Base-by-base conservation (phyloP, 2,113 vertebrate genomes). In the Forbesichthys agassizii region DNA sequence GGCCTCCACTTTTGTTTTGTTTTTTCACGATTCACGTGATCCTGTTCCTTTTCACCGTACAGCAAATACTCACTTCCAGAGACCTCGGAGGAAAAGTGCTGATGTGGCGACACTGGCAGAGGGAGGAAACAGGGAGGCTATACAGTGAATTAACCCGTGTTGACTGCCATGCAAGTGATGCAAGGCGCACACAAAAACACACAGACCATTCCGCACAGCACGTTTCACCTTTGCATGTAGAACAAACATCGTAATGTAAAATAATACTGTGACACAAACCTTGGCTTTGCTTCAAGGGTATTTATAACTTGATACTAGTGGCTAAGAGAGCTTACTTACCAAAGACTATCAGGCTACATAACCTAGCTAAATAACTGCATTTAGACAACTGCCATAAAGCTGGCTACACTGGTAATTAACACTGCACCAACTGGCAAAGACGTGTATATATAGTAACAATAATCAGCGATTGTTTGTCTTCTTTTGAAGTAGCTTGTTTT, bases 51-150 rank as follows among this genome's bases (percentile, higher is more conserved):
- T 87, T 77, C 91, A 89, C 89, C 78, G 64, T 79, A 75, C 77
- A 68, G 84, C 73, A 71, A 83, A 88, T 68, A 83, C 87, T 82
- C 70, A 84, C 90, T 93, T 91, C 88, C 90, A 88, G 88, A 71
- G 86, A 76, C 74, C 74, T 79, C 73, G 48, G 68, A 64, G 82
- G 83, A 81, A 91, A 93, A 90, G 63, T 91, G 95, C 92, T 93
- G 91, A 92, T 77, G 83, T 5, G 4, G 90, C 90, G 71, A 69
- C 54, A 84, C 91, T 83, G 81, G 75, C 89, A 70, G 86, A 82
- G 87, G 69, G 60, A 56, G 66, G 55, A 70, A 69, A 68, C 58
- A 63, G 68, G 56, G 49, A 74, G 82, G 81, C 78, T 57, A 27
- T 27, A 74, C 71, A 67, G 78, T 89, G 85, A 82, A 85, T 89